Base-by-base conservation (phyloP, 1,140 invertebrate species). In the Drosophila albomicans region DNA sequence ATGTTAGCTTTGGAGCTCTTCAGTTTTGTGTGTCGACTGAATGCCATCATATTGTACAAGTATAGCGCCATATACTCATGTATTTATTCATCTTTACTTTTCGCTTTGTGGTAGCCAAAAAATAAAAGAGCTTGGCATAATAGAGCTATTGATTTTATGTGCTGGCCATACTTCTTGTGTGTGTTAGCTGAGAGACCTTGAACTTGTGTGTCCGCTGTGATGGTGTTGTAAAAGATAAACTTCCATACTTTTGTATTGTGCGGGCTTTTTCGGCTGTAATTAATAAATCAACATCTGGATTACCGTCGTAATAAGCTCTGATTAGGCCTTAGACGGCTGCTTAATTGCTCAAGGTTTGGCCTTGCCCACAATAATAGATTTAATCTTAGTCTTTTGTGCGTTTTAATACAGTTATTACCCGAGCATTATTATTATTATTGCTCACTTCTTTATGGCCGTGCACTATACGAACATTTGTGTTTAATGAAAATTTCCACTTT, bases 241-340 rank as follows among this genome's bases (percentile, higher is more conserved):
- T 13, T 13, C 49, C 20, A 25, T 25, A 25, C 3, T 25, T 25
- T 48, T 51, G 54, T 46, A 15, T 61, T 32, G 41, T 64, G 15
- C 13, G 56, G 15, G 10, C n/a, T 68, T 48, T 56, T 35, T 25
- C 7, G 56, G 38, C 11, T n/a, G 49, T 46, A 69, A 74, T 74
- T 69, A 68, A 69, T 75, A 63, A 75, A 56, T 63, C 51, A 69
- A 58, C 51, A 38, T 57, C 46, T 20, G 69, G 20, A 46, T 64
- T 58, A 57, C 8, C 20, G 25, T 69, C 20, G 25, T 69, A 62
- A 57, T 57, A 38, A 56, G 43, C 65, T 11, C 58, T 41, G 65
- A 52, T 73, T 51, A 68, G 48, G 41, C 13, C 56, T 35, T 43
- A 43, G 11, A 13, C 13, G 41, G 41, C n/a, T 43, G 41, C 11